A percentile compares a stretch with the other conserved stretches of the same genome.
These are phyloP conservation scores for Coenobita brevimanus DNA, from an alignment of 1,140 invertebrate species.

Conservation along the genomic window DNA sequence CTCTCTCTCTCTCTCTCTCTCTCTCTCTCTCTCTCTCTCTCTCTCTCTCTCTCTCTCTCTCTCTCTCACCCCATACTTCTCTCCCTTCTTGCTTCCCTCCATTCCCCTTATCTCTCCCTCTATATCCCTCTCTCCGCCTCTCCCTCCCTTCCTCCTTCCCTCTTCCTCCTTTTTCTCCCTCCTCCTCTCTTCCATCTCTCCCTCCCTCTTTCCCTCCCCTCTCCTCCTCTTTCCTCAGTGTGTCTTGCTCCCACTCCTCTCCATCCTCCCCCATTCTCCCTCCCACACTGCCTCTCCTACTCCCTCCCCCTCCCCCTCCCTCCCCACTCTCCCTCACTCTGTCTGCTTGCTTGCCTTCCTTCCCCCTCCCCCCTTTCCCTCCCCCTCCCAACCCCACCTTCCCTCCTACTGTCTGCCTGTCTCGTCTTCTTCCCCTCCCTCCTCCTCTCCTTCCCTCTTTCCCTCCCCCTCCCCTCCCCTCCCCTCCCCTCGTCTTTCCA, in stretches of 20 bases:
- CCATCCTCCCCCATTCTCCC: background rate
- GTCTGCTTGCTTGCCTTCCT: background rate
- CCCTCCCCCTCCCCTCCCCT: background rate
- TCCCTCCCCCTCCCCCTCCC: background rate
- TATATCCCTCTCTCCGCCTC: background rate
- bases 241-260: background rate
- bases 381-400: background rate
- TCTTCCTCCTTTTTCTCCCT: background rate
- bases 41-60: background rate
- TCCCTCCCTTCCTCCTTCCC: background rate
- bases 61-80: background rate
- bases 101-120: background rate
- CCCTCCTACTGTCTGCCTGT: background rate
- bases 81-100: background rate
- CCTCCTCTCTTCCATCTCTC: background rate
- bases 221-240: background rate
- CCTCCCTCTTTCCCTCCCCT: background rate
- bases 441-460: background rate
- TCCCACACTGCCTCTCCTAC: background rate
- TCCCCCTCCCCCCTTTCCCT: background rate
- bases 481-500: background rate
- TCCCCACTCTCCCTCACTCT: background rate
- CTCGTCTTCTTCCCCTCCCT: background rate
- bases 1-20: conserved; percentile 11
- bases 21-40: conserved; percentile 15